Base-by-base conservation (phyloP, 2,113 vertebrate species). In the Speoplatyrhinus poulsoni region DNA sequence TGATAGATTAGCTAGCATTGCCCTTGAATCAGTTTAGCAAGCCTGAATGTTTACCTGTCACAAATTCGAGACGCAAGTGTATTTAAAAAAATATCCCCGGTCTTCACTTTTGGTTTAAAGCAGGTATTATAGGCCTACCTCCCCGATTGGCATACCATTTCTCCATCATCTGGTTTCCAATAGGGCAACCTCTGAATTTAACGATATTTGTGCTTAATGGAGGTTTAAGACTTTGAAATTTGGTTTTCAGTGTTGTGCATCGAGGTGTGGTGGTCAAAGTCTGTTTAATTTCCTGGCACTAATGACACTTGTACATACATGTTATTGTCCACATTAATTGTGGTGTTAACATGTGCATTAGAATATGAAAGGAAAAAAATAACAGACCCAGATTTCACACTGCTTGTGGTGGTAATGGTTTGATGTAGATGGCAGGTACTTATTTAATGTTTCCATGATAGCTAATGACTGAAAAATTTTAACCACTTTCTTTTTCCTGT, bases 201-300 rank as follows among this genome's bases (percentile, higher is more conserved):
- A 46, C 0, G 3, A 13, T 8, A 41, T 53, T 16, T 33, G 11
- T 70, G 11, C 66, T 62, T 60, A 48, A n/a, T 13, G 50, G 60
- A 57, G 4, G 48, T 19, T 55, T 46, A 26, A 72, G 79, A 81
- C 85, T 86, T 79, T 80, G 72, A 63, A 55, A 78, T 7, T 26
- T 12, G 2, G n/a, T 9, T 62, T 84, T 85, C 82, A 85, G 74
- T 73, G 76, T 76, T 62, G 72, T 32, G 46, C 46, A 48, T 66
- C 52, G 60, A 10, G 82, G 85, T 61, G 80, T 67, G 77, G 67
- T 10, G 79, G 69, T 48, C 86, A 74, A 89, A 89, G 87, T 90
- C 77, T 73, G 75, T 55, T 26, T 26, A 26, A 26, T 26, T 17
- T 59, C 66, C 54, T 4, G 4, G 46, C 60, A 62, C 57, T 55